Conservation (phyloP, 2,113 vertebrate genomes). For the Strix aluco region DNA sequence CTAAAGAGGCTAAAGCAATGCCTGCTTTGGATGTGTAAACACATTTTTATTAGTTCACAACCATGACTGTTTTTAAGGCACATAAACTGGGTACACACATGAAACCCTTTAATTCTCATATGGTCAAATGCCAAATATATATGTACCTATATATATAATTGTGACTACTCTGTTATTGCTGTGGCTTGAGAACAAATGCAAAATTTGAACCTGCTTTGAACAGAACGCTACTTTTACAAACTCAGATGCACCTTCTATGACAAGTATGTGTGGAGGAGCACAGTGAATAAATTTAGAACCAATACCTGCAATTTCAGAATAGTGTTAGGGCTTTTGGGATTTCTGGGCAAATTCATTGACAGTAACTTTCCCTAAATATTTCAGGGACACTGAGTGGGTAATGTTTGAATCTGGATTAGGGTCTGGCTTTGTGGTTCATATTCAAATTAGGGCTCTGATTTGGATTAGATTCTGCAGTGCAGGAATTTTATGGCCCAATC, state of each 20-base stretch:
- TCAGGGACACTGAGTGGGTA: not conserved
- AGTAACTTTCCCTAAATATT: not conserved
- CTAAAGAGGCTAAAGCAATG: not conserved
- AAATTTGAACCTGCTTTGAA: not conserved
- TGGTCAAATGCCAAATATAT: not conserved
- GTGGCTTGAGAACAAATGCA: constrained; percentile 24
- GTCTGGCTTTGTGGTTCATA: not conserved
- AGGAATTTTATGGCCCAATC: not conserved
- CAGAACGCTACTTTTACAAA: not conserved
- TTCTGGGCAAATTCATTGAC: not conserved
- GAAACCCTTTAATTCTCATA: not conserved
- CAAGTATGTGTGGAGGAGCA: not conserved
- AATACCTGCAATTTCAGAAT: not conserved
- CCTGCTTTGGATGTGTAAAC: not conserved
- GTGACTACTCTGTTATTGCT: not conserved
- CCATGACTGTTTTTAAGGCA: not conserved
- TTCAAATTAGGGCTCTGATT: not conserved
- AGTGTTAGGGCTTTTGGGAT: not conserved
- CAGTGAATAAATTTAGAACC: not conserved
- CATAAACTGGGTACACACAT: not conserved
- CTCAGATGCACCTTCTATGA: not conserved
- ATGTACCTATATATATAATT: not conserved
- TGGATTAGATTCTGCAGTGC: not conserved
- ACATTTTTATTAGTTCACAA: not conserved
- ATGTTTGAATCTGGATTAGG: not conserved